Conservation (phyloP, 2,888 invertebrate genomes). For the Seira sanloemensis region DNA sequence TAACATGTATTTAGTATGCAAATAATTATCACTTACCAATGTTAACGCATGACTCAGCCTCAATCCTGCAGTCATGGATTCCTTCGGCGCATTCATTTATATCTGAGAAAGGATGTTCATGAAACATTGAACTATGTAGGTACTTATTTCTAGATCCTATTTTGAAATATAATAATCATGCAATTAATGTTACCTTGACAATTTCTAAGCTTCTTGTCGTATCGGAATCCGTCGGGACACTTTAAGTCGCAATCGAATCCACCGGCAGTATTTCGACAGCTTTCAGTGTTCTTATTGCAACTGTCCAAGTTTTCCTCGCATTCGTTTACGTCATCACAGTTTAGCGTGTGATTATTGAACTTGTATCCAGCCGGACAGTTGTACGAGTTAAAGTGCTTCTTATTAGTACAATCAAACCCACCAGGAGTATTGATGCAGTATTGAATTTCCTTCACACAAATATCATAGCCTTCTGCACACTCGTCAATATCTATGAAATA, state of each 20-base stretch:
- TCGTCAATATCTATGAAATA: constrained; percentile 83
- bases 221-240: constrained; percentile 69
- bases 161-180: too few relatives aligned
- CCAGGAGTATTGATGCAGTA: constrained; percentile 83
- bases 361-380: constrained; percentile 75
- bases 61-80: constrained; percentile 71
- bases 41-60: constrained; percentile 71
- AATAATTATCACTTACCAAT: too few relatives aligned
- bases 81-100: constrained; percentile 76
- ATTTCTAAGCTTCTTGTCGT: constrained; percentile 66
- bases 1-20: too few relatives aligned
- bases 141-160: too few relatives aligned
- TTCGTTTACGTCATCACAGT: constrained; percentile 81
- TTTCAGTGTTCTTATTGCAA: constrained; percentile 73
- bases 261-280: constrained; percentile 77
- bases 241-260: constrained; percentile 76
- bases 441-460: constrained; percentile 82
- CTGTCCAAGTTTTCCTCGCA: constrained; percentile 80
- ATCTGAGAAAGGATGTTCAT: constrained; percentile 74
- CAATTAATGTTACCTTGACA: constrained; percentile 69
- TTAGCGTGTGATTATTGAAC: constrained; percentile 74
- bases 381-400: constrained; percentile 74
- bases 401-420: constrained; percentile 75
- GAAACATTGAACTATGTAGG: too few relatives aligned
- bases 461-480: constrained; percentile 81